phyloP scores from a whole-genome alignment of 92 coral and sea anemone species.

The Umimayanthus kanabou region DNA sequence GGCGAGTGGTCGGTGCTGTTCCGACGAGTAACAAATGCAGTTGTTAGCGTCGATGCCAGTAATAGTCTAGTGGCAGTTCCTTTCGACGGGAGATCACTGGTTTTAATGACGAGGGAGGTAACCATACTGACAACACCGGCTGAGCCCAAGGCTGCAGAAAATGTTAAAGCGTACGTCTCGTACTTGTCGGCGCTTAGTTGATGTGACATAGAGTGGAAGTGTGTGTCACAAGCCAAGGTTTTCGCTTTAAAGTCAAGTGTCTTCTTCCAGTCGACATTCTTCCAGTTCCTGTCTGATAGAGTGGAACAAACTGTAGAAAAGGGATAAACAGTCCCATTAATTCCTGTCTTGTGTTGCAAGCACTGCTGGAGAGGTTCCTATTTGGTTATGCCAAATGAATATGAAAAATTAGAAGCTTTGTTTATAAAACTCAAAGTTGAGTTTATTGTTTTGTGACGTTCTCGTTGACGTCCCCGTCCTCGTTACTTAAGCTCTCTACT shows the following conservation, averaged over 20 bases:
- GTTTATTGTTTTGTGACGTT: too few species aligned
- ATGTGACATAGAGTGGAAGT: not conserved
- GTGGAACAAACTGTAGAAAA: too few species aligned
- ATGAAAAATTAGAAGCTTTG: too few species aligned
- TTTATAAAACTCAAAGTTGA: too few species aligned
- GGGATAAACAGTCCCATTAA: too few species aligned
- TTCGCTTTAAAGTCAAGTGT: not conserved
- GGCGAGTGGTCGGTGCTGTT: not conserved
- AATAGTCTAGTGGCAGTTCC: not conserved
- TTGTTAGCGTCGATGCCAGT: not conserved
- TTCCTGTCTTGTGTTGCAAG: too few species aligned
- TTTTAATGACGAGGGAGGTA: not conserved
- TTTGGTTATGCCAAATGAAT: too few species aligned
- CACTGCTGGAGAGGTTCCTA: too few species aligned
- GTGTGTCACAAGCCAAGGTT: not conserved
- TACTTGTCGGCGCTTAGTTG: not conserved
- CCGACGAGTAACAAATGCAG: not conserved
- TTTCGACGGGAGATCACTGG: not conserved
- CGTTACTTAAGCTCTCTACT: too few species aligned
- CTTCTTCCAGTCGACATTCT: not conserved
- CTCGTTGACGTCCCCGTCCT: too few species aligned
- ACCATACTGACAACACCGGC: not conserved
- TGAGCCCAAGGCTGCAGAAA: not conserved
- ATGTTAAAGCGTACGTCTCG: not conserved
- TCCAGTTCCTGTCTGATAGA: too few species aligned